These are phyloP conservation scores for Clusia tigrina DNA, from an alignment of 2,888 invertebrate genomes.

Conservation along the genomic window DNA sequence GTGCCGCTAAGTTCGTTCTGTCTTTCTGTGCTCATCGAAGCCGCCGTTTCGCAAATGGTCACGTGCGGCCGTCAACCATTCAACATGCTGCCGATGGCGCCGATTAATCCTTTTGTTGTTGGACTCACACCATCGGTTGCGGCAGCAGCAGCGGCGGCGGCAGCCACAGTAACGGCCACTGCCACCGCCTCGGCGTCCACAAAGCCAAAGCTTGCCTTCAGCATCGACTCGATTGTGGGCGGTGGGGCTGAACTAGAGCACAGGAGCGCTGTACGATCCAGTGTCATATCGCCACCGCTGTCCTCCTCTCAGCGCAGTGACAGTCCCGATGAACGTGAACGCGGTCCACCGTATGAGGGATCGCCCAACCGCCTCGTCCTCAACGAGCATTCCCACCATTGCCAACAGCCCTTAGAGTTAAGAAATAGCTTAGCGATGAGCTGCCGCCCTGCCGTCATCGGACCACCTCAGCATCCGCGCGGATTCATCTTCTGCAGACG, in stretches of 20 bases:
- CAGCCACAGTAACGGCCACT: slow-evolving; percentile 31
- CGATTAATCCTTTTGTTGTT: slow-evolving; percentile 65
- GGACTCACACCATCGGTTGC: slow-evolving; percentile 40
- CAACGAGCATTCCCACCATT: slow-evolving; percentile 24
- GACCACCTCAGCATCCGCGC: slow-evolving; percentile 35
- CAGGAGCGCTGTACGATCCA: slow-evolving; percentile 34
- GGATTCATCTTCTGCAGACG: slow-evolving; percentile 54
- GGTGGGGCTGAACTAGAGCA: not conserved
- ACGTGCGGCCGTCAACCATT: slow-evolving; percentile 63
- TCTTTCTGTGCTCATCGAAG: slow-evolving; percentile 11
- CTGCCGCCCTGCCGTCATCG: not conserved
- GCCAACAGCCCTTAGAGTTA: slow-evolving; percentile 47
- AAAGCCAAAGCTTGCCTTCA: slow-evolving; percentile 93
- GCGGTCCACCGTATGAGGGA: slow-evolving; percentile 20
- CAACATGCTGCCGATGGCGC: slow-evolving; percentile 92
- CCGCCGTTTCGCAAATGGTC: slow-evolving; percentile 57
- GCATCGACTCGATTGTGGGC: slow-evolving; percentile 93
- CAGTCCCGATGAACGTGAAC: slow-evolving; percentile 40
- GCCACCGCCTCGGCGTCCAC: slow-evolving; percentile 60
- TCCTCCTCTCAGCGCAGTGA: slow-evolving; percentile 44
- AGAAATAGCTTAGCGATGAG: slow-evolving; percentile 38
- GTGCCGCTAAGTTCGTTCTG: not conserved
- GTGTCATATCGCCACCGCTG: slow-evolving; percentile 47
- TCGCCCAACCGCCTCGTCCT: slow-evolving; percentile 37
- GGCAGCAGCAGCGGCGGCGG: slow-evolving; percentile 42